Evolutionary conservation across 1,140 invertebrate species (phyloP), one percentile per base, ranked within the genome.

Genomic region (Portunus trituberculatus): DNA sequence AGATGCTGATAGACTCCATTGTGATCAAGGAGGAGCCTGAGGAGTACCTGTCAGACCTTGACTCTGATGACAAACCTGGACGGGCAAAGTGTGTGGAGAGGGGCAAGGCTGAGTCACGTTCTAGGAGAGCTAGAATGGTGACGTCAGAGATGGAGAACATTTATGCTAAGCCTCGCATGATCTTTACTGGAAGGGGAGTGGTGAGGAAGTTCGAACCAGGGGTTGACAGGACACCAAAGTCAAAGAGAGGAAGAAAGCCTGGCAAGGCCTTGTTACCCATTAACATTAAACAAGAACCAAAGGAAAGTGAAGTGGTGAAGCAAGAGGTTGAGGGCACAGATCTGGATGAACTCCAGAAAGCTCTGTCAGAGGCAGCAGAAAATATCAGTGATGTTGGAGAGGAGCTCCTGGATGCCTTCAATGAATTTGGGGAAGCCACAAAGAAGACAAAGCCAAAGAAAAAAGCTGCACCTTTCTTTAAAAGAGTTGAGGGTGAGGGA

Each of bases 61-160:
- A 90, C n/a, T 14, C 82, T 20, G 91, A 59, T 25, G 91, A 59
- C 31, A 93, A 92, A 91, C n/a, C 29, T 32, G 46, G 0, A 82
- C 46, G 90, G 46, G 91, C 39, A 93, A 93, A 59, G 92, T 29
- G 46, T 16, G 45, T 3, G 16, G 86, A 93, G 32, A n/a, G 1
- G 7, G 39, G 32, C 82, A 93, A 82, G 52, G 48, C 10, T 32
- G 94, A 92, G 29, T 76, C 94, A 25, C 25, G 94, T 39, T 48
- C 83, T 29, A 95, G 93, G 46, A 93, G 95, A 46, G 95, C 95
- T 28, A 95, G 87, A 82, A 93, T 95, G 91, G 91, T 95, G 16
- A 95, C 95, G 20, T 93, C 95, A 32, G 95, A 95, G 46, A 93
- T 95, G 28, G 95, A 95, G 31, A 95, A 95, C 87, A 91, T 95